Percentiles rank a stretch among this genome's conserved stretches.
These are phyloP conservation scores for Urocynchramus pylzowi DNA, from an alignment of 2,113 vertebrate species.

Conservation along the genomic window DNA sequence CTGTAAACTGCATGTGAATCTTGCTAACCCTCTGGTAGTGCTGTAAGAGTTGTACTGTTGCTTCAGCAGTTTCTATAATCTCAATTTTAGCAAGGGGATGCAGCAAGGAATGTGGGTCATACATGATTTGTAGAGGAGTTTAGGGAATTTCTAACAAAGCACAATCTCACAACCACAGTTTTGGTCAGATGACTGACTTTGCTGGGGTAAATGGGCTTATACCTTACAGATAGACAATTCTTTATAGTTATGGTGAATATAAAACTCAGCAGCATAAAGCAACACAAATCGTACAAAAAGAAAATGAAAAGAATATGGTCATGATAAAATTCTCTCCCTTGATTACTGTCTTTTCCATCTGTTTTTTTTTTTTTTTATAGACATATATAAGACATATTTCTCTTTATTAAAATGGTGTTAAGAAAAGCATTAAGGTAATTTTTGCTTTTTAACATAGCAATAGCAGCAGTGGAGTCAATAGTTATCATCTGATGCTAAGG, in stretches of 20 bases:
- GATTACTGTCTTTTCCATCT: neutral
- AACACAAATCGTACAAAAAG: neutral
- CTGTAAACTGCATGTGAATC: neutral
- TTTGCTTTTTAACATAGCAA: neutral
- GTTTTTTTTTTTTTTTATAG: neutral
- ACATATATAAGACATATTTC: neutral
- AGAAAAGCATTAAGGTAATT: neutral
- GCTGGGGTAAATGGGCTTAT: neutral
- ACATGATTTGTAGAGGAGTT: neutral
- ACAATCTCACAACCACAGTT: neutral
- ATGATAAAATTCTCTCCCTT: neutral
- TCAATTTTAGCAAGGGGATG: neutral
- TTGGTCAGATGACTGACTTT: neutral
- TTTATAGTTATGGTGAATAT: neutral
- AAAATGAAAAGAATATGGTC: neutral
- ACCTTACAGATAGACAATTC: neutral
- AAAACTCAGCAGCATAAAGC: neutral
- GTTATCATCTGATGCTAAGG: fast-evolving
- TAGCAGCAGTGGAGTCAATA: neutral
- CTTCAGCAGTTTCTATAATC: neutral
- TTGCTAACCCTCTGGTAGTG: neutral
- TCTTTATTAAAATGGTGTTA: neutral
- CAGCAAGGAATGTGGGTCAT: neutral
- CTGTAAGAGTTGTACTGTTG: neutral
- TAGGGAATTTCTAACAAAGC: neutral